Conservation (phyloP, 2,113 vertebrate genomes). For the Odontesthes bonariensis region DNA sequence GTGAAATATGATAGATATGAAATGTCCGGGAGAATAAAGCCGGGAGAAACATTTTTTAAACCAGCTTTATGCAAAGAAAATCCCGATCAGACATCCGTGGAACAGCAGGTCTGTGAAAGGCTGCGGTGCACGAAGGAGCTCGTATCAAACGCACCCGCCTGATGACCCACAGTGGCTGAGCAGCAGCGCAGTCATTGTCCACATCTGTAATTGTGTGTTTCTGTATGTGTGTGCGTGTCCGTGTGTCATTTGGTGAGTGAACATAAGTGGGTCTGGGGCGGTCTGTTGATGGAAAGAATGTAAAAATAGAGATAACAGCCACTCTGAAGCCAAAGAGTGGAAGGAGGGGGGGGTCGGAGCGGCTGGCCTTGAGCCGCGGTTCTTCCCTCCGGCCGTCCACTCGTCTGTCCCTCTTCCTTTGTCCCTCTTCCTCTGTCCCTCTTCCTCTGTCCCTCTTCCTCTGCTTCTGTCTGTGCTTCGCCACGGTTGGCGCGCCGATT, state of each 20-base stretch:
- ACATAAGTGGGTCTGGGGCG: slow-evolving; percentile 82
- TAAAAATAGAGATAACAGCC: slow-evolving; percentile 84
- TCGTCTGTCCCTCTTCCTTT: slow-evolving; percentile 43
- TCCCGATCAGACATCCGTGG: slow-evolving; percentile 42
- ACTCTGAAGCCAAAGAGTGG: slow-evolving; percentile 71
- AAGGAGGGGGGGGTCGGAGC: slow-evolving; percentile 55
- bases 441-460: slow-evolving; percentile 45
- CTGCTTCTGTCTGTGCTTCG: slow-evolving; percentile 11
- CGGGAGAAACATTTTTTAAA: slow-evolving; percentile 21
- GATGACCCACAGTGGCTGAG: slow-evolving; percentile 64
- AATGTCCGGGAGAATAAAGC: slow-evolving; percentile 1
- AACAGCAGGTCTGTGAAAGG: slow-evolving; percentile 49
- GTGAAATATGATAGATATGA: slow-evolving; percentile 6
- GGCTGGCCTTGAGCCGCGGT: slow-evolving; percentile 75
- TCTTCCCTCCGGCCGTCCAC: slow-evolving; percentile 63
- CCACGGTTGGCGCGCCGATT: slow-evolving; percentile 30
- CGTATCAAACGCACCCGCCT: slow-evolving; percentile 12
- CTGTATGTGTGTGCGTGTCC: slow-evolving; percentile 38
- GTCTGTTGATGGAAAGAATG: slow-evolving; percentile 80
- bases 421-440: slow-evolving; percentile 50
- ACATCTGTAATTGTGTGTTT: slow-evolving; percentile 65
- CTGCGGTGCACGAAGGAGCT: slow-evolving; percentile 34
- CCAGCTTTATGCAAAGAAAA: slow-evolving; percentile 10
- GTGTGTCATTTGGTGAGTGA: slow-evolving; percentile 81
- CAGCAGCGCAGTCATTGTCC: slow-evolving; percentile 57